Evolutionary conservation across 2,888 invertebrate genomes (phyloP), one percentile per base, ranked within the genome.

Genomic region (Leucania comma): DNA sequence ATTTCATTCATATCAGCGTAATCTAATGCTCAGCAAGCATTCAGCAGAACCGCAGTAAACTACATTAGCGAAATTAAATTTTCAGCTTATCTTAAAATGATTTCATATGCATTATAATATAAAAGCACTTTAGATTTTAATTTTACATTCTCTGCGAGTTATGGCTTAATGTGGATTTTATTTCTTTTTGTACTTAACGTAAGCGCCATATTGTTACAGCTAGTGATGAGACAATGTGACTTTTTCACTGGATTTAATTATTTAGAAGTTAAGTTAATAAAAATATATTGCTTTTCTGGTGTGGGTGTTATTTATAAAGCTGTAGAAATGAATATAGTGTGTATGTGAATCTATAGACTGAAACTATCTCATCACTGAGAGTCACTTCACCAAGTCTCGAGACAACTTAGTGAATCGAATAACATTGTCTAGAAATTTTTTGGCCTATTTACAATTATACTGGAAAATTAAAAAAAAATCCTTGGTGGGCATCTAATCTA

Each of bases 51-150:
- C 78, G 53, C 76, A 59, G 56, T 54, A 69, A 69, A 72, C 65
- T 51, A 75, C 84, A 89, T 89, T 87, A 89, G 85, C 80, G 68
- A 83, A 88, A 90, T 89, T 81, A 87, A 85, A 83, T 87, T 87
- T 88, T 83, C 81, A 83, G 83, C 83, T 85, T 81, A 85, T 83
- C 78, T 76, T 71, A 70, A 81, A 76, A 78, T 74, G 29, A 80
- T 82, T 82, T 82, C 50, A 59, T 68, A 67, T 78, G 75, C 81
- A 80, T 86, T 82, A 81, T 76, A 81, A 78, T 83, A 81, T 81
- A 82, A 86, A 85, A 82, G 75, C 81, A 79, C 80, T 86, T 86
- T 77, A 79, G 80, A 69, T 80, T 86, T 87, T 85, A 88, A 88
- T 86, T 88, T 78, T 66, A 80, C 72, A 83, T 85, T 88, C 72